Conservation (phyloP, 2,797 vertebrate species). For the Prionace glauca region DNA sequence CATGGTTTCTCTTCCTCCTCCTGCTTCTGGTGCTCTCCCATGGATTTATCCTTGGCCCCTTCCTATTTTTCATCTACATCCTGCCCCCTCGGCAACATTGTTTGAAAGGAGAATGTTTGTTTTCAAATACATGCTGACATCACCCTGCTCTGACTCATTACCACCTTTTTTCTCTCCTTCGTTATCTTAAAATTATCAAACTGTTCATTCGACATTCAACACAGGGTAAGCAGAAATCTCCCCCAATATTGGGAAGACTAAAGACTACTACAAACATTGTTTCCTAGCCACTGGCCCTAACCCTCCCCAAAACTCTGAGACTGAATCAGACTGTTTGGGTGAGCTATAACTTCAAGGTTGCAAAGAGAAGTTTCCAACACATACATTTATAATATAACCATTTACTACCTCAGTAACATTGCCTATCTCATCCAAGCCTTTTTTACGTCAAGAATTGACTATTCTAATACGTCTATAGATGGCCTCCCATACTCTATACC, state of each 20-base stretch:
- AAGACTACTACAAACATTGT: background rate
- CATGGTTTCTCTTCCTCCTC: background rate
- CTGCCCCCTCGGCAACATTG: background rate
- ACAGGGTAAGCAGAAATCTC: background rate
- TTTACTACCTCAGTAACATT: too few relatives aligned
- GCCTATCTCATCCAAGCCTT: too few relatives aligned
- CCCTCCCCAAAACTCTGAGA: too few relatives aligned
- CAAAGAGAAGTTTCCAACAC: too few relatives aligned
- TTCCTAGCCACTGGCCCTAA: too few relatives aligned
- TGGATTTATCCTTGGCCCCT: background rate
- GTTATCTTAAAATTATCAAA: background rate
- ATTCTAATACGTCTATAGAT: too few relatives aligned
- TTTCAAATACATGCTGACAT: background rate
- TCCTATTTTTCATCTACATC: background rate
- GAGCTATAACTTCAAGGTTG: too few relatives aligned
- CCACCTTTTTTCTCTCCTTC: background rate
- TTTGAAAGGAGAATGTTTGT: background rate
- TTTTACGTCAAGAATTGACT: too few relatives aligned
- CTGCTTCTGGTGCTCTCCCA: background rate
- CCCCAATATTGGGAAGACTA: background rate
- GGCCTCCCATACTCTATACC: too few relatives aligned
- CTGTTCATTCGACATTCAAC: background rate
- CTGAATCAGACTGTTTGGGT: too few relatives aligned
- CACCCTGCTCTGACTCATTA: background rate
- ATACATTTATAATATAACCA: too few relatives aligned